Base-by-base conservation (phyloP, 1,140 invertebrate species). In the Rhagoletis zephyria region DNA sequence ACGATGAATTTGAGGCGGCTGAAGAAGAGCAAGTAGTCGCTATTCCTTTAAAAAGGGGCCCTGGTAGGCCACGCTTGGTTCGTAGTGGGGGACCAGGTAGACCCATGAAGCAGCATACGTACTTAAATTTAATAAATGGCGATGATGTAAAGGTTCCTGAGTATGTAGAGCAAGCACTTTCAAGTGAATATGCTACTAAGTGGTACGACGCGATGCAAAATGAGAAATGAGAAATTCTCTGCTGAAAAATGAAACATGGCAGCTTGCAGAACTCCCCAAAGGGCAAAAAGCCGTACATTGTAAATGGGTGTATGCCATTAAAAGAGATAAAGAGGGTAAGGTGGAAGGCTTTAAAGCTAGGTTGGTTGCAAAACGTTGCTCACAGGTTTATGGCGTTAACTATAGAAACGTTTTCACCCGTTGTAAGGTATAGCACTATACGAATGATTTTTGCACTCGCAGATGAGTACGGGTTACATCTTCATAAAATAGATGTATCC, bases 321-420 rank as follows among this genome's bases (percentile, higher is more conserved):
- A 87, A 16, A 70, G 7, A 40, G 51, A 60, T 59, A 1, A 2
- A 87, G 1, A 30, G 3, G 45, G 48, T 42, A 51, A 77, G 7
- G 67, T 87, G 5, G 87, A 85, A 40, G 42, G 67, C 56, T 90
- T 91, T 87, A 94, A 93, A 86, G 93, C 93, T 7, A 89, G 93
- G 85, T 89, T 93, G 30, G 92, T 94, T 2, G 90, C 90, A 2
- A 90, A 90, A 89, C 93, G 93, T 9, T 94, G 89, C 87, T 67
- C 30, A 7, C 93, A 94, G 89, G 88, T 86, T 48, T 61, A 90
- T n/a, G 93, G 93, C 2, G 88, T 93, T 4, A 92, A 94, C 87
- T 93, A 93, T 87, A 81, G 93, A 94, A 86, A 93, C 91, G 14
- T 93, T 90, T 88, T 89, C 91, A 9, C 90, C 93, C 0, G 92